A percentile compares a stretch with the other conserved stretches of the same genome.
These are phyloP conservation scores for Myathropa florea DNA, from an alignment of 2,888 invertebrate genomes.

Conservation along the genomic window DNA sequence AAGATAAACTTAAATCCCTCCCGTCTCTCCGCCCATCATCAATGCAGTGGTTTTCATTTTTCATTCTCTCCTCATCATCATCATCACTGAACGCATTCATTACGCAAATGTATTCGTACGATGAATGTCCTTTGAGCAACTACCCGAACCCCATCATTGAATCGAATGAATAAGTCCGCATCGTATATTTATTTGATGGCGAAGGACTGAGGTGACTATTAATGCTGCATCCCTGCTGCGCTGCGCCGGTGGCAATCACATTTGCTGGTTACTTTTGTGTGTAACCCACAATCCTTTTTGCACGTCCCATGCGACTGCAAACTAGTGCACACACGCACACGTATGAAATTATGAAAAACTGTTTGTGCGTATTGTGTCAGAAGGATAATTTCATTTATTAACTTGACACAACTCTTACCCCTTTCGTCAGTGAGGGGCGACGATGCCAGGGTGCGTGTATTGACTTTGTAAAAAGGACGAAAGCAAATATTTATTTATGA, in stretches of 20 bases:
- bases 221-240: neutral
- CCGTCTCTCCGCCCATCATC: too few relatives aligned
- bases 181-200: neutral
- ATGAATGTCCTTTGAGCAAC: neutral
- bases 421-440: neutral
- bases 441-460: neutral
- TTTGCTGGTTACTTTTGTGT: neutral
- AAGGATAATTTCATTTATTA: conserved; percentile 55
- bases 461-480: conserved; percentile 29
- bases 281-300: neutral
- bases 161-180: conserved; percentile 6
- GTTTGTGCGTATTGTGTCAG: conserved; percentile 44
- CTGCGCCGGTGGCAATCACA: conserved; percentile 1
- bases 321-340: conserved; percentile 3
- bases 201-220: neutral
- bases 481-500: conserved; percentile 68
- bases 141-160: neutral
- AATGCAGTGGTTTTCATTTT: too few relatives aligned
- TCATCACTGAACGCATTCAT: conserved; percentile 2
- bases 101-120: conserved; percentile 25
- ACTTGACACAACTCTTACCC: conserved; percentile 17
- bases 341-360: conserved; percentile 50
- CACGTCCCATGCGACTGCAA: neutral
- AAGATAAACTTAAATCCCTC: too few relatives aligned
- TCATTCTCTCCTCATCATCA: too few relatives aligned